A percentile compares a stretch with the other conserved stretches of the same genome.
Evolutionary conservation across 2,888 invertebrate species (phyloP).

Genomic region (Epiblema foenella): DNA sequence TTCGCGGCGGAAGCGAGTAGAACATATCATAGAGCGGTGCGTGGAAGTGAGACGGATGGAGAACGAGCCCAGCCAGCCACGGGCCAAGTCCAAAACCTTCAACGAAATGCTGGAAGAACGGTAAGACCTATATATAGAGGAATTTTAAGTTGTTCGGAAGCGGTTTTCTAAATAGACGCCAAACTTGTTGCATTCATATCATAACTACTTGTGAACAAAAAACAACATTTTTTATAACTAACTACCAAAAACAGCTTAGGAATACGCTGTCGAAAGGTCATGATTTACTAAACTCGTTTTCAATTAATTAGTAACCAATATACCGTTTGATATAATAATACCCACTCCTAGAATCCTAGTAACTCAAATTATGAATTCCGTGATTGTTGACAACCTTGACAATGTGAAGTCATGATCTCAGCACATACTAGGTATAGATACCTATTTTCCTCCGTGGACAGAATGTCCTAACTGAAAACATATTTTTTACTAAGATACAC

Average conservation of each 20-base stretch:
- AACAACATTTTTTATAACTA: background rate
- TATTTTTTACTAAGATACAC: background rate
- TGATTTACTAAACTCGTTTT: conserved; percentile 9
- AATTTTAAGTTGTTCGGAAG: background rate
- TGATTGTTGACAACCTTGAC: conserved; percentile 43
- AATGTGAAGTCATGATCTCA: conserved; percentile 31
- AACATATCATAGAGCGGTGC: conserved; percentile 95
- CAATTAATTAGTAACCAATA: background rate
- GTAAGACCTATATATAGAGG: conserved; percentile 68
- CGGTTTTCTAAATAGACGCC: background rate
- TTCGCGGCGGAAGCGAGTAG: conserved; percentile 95
- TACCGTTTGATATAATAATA: conserved; percentile 19
- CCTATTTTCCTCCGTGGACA: background rate
- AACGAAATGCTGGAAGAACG: conserved; percentile 97
- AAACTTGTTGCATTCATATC: background rate
- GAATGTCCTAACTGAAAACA: conserved; percentile 7
- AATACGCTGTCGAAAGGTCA: conserved; percentile 14
- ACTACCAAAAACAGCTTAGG: conserved; percentile 18
- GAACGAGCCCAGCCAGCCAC: conserved; percentile 90
- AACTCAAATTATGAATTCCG: conserved; percentile 28
- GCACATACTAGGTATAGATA: conserved; percentile 1
- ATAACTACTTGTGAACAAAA: background rate
- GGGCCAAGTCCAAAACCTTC: conserved; percentile 94
- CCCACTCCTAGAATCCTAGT: conserved; percentile 6
- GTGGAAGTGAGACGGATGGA: conserved; percentile 95